A percentile compares a stretch with the other conserved stretches of the same genome.
phyloP scores from a whole-genome alignment of 2,113 vertebrate genomes.

The Urocynchramus pylzowi region DNA sequence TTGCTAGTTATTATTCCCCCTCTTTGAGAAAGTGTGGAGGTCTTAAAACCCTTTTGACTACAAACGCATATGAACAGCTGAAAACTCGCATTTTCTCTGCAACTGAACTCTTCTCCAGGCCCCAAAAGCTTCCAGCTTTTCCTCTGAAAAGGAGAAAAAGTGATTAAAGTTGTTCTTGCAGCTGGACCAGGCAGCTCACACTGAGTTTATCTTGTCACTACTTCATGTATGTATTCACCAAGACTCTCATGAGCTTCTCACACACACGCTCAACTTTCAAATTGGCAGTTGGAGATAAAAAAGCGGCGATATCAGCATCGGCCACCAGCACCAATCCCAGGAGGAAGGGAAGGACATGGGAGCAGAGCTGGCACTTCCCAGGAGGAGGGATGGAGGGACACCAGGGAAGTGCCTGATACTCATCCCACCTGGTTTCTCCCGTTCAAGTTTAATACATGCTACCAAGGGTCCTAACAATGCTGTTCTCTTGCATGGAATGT shows the following conservation, averaged over 20 bases:
- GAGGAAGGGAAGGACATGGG: background rate
- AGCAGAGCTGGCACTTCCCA: background rate
- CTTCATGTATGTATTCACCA: background rate
- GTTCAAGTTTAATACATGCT: background rate
- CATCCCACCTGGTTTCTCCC: background rate
- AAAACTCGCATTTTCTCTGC: background rate
- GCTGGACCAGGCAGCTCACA: background rate
- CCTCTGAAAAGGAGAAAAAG: background rate
- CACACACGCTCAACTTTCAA: background rate
- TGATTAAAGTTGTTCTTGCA: background rate
- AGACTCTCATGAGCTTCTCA: background rate
- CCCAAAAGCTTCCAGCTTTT: background rate
- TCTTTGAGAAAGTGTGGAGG: background rate
- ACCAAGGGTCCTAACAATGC: background rate
- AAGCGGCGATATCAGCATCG: rapidly evolving
- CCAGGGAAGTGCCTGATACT: background rate
- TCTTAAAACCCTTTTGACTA: background rate
- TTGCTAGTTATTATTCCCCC: background rate
- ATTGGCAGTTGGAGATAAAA: background rate
- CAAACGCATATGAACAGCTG: background rate
- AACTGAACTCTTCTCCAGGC: background rate
- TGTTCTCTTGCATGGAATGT: background rate
- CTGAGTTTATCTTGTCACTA: background rate
- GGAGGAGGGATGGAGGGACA: background rate
- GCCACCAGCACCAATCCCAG: background rate